phyloP scores from a whole-genome alignment of 2,113 vertebrate genomes.

The Pteronura brasiliensis region DNA sequence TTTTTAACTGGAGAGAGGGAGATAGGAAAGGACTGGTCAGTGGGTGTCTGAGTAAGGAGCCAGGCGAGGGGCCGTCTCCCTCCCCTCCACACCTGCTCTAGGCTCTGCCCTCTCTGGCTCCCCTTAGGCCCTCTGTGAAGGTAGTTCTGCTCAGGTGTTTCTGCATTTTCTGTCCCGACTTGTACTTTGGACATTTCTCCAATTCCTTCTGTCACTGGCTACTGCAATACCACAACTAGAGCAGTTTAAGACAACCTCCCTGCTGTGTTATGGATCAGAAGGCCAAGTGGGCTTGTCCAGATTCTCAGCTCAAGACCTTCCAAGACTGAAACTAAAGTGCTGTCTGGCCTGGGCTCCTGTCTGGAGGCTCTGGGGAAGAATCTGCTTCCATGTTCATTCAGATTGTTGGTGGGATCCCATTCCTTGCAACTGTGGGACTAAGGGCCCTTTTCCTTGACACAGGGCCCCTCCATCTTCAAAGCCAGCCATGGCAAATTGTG shows the following conservation, averaged over 20 bases:
- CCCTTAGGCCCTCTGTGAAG: neutral
- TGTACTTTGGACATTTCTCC: neutral
- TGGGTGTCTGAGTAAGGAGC: neutral
- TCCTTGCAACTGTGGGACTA: neutral
- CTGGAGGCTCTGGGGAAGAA: neutral
- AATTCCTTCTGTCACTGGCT: neutral
- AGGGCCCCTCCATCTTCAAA: neutral
- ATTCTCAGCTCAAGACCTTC: neutral
- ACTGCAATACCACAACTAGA: neutral
- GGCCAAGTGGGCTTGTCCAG: neutral
- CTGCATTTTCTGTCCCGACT: neutral
- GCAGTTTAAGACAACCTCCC: neutral
- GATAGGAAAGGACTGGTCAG: neutral
- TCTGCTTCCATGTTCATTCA: too few relatives aligned
- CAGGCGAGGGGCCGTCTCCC: neutral
- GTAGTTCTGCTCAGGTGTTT: neutral
- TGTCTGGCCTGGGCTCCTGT: neutral
- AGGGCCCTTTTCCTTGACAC: neutral
- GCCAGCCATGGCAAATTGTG: neutral
- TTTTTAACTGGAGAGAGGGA: neutral
- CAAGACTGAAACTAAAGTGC: neutral
- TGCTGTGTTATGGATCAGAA: neutral
- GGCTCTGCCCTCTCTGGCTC: neutral
- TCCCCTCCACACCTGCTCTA: accelerated
- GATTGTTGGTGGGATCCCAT: neutral